Evolutionary conservation across 2,113 vertebrate species (phyloP).

Genomic region (Neotoma lepida): DNA sequence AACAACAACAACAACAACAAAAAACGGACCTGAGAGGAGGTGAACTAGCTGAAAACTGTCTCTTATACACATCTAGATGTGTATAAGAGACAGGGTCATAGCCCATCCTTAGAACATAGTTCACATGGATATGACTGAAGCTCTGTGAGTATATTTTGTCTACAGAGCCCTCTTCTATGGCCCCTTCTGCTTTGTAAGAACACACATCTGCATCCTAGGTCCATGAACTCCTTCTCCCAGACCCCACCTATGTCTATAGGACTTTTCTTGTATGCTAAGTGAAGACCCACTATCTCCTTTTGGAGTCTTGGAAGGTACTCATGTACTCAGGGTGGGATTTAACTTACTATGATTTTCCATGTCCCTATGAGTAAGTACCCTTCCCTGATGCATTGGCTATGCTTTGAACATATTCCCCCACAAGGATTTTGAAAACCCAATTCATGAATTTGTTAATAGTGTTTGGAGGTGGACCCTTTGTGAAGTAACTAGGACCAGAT

Average conservation of each 20-base stretch:
- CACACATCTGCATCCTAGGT: accelerated
- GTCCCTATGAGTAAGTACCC: no score
- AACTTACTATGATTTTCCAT: no score
- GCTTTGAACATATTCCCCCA: background rate
- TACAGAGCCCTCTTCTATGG: accelerated
- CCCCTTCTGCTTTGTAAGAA: background rate
- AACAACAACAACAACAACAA: no score
- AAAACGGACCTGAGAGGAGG: background rate
- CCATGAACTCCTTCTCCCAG: no score
- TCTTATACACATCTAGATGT: no score
- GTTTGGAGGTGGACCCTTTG: background rate
- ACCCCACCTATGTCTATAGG: background rate
- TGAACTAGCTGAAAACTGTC: accelerated
- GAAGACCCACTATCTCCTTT: accelerated
- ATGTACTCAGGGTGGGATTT: accelerated
- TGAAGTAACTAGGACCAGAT: background rate
- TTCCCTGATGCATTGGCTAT: background rate
- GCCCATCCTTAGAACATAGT: background rate
- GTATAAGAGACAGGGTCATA: no score
- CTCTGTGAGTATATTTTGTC: background rate
- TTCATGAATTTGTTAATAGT: background rate
- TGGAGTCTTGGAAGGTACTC: no score
- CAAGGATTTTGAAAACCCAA: background rate
- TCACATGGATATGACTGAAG: background rate
- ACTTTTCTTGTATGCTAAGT: background rate